A percentile compares a stretch with the other conserved stretches of the same genome.
Evolutionary conservation across 2,888 invertebrate species (phyloP).

Genomic region (Meteorus cinctellus): DNA sequence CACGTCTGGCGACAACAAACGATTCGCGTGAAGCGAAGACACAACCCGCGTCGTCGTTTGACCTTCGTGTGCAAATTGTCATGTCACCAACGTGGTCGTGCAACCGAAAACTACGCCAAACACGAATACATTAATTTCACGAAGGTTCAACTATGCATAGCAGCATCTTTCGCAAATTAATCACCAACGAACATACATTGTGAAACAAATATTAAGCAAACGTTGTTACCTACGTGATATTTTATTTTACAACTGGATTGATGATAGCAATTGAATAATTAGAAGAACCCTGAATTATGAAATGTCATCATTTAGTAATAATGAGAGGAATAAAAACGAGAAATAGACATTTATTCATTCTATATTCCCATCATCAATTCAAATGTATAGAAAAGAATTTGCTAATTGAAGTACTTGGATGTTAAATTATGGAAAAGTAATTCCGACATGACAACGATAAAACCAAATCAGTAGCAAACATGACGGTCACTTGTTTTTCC

Average conservation of each 20-base stretch:
- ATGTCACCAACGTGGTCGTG: conserved; percentile 7
- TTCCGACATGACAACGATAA: not conserved
- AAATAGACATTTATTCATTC: not conserved
- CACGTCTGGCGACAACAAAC: conserved; percentile 50
- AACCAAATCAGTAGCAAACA: not conserved
- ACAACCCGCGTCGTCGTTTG: conserved; percentile 34
- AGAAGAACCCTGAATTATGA: not conserved
- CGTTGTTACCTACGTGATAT: too few species aligned
- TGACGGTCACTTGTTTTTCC: not conserved
- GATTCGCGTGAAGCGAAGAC: conserved; percentile 51
- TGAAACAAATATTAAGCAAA: too few species aligned
- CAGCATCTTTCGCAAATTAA: not conserved
- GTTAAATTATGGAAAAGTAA: too few species aligned
- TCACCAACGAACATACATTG: not conserved
- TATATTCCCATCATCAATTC: too few species aligned
- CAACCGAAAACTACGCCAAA: not conserved
- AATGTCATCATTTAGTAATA: not conserved
- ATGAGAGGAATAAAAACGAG: not conserved
- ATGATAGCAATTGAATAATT: not conserved
- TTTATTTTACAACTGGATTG: too few species aligned
- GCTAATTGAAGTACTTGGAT: too few species aligned
- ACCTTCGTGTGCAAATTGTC: conserved; percentile 45
- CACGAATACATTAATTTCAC: conserved; percentile 25
- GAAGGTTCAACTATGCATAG: not conserved
- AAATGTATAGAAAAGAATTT: too few species aligned